Base-by-base conservation (phyloP, 2,797 vertebrate species). In the Poeciliopsis gracilis region DNA sequence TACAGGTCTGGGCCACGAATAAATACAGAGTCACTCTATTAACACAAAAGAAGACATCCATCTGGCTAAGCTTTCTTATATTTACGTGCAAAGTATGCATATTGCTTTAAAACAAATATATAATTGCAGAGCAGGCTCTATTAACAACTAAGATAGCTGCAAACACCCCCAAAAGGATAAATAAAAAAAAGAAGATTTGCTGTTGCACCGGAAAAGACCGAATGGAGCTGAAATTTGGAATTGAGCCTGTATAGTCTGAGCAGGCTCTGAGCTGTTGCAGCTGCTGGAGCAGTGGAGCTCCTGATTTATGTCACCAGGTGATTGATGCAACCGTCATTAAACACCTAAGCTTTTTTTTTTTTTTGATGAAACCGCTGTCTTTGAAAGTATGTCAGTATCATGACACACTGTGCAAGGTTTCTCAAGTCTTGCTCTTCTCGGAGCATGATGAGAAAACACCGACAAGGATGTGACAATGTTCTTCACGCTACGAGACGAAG, bases 21-120 rank as follows among this genome's bases (percentile, higher is more conserved):
- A 91, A 90, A 82, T 49, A 53, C 80, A 78, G 78, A 93, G 87
- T 91, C 85, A 92, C 91, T 93, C 91, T 90, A 93, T 94, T 91
- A 95, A 80, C 81, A 78, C 84, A 89, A 90, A 95, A 86, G 89
- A 90, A 95, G 93, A 94, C 89, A 87, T 93, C 90, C 77, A 72
- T 84, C 89, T 59, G 20, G 86, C 88, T 84, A 78, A 9, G 78
- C 87, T 91, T 89, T 87, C 85, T 73, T 87, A 86, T 88, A 90
- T 76, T 76, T 78, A 84, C 86, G 82, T 80, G 73, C 82, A 76
- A 90, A 90, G 87, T 83, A 87, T 28, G 47, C 63, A 82, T 74
- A 90, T 77, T 79, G 80, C 81, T 73, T 82, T 46, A 47, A 90
- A 91, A 88, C 84, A 92, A 89, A 90, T 92, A 89, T 79, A 76